Evolutionary conservation across 2,113 vertebrate genomes (phyloP), one percentile per base, ranked within the genome.

Genomic region (Nothocercus nigrocapillus): DNA sequence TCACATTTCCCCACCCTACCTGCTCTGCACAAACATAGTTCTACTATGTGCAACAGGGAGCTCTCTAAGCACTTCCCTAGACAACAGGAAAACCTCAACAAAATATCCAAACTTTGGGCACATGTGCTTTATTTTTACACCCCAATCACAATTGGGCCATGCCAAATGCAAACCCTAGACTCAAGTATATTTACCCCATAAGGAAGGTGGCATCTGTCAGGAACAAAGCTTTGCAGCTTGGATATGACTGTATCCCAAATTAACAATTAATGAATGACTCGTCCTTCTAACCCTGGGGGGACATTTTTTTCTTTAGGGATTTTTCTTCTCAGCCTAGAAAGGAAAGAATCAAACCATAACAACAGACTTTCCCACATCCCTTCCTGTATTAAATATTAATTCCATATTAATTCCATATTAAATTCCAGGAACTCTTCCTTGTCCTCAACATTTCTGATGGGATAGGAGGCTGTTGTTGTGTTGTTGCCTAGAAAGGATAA

Each of bases 1-100:
- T 38, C 40, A 40, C 42, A 75, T 94, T 90, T 95, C 73, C 73
- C 83, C 92, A 78, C 28, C 38, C 76, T 58, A 80, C 66, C 88
- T 93, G 89, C 56, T 95, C 88, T 86, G 38, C 34, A 77, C 32
- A 72, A 86, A 61, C 7, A 20, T 1, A 9, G 27, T 38, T 75
- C 42, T 34, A 8, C 25, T 14, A 9, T 13, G 8, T 42, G 40
- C 49, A 19, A 11, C 2, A 0, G 4, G 34, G 8, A 76, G 54
- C 13, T 27, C n/a, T 51, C 18, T 2, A 14, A 72, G 42, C 8
- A 18, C 25, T 18, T 18, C 22, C 3, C 14, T 15, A 28, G 28
- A 13, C 40, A 53, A 67, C 15, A 72, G 61, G 42, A 77, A 90
- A 75, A 15, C 32, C 36, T 70, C n/a, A 75, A 63, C 4, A 11